phyloP scores from a whole-genome alignment of 2,888 invertebrate species.

The Synergus gifuensis region DNA sequence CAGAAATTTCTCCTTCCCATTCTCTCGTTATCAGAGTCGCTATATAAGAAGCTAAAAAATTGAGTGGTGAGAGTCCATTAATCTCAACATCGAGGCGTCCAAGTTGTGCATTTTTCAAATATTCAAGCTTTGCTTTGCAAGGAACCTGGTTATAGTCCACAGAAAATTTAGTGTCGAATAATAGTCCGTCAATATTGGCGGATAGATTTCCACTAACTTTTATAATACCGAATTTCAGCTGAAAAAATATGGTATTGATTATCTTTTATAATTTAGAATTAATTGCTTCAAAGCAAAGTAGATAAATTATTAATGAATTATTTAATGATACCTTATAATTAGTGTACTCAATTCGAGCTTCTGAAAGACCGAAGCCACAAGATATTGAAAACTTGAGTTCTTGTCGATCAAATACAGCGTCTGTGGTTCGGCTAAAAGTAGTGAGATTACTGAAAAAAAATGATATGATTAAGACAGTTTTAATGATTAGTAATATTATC shows the following conservation, averaged over 20 bases:
- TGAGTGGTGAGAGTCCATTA: slow-evolving; percentile 58
- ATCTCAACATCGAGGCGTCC: slow-evolving; percentile 55
- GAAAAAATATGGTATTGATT: slow-evolving; percentile 21
- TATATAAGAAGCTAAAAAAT: slow-evolving; percentile 53
- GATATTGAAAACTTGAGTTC: slow-evolving; percentile 52
- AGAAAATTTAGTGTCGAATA: slow-evolving; percentile 47
- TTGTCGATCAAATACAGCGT: slow-evolving; percentile 54
- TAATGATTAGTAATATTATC: background rate
- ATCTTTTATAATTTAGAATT: background rate
- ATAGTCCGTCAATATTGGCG: slow-evolving; percentile 52
- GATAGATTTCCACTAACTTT: slow-evolving; percentile 53
- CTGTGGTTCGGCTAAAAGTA: slow-evolving; percentile 54
- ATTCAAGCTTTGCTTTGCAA: slow-evolving; percentile 52
- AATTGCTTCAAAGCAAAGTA: no score
- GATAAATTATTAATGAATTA: background rate
- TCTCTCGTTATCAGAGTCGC: slow-evolving; percentile 55
- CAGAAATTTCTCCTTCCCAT: slow-evolving; percentile 54
- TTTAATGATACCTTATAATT: slow-evolving; percentile 57
- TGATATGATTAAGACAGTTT: background rate
- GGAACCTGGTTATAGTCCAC: slow-evolving; percentile 57
- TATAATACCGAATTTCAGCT: slow-evolving; percentile 56
- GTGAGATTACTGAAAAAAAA: slow-evolving; percentile 57
- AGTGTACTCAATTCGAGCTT: slow-evolving; percentile 51
- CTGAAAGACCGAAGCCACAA: slow-evolving; percentile 57
- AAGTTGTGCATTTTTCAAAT: slow-evolving; percentile 54